Base-by-base conservation (phyloP, 2,797 vertebrate genomes). In the Peromyscus attwateri region DNA sequence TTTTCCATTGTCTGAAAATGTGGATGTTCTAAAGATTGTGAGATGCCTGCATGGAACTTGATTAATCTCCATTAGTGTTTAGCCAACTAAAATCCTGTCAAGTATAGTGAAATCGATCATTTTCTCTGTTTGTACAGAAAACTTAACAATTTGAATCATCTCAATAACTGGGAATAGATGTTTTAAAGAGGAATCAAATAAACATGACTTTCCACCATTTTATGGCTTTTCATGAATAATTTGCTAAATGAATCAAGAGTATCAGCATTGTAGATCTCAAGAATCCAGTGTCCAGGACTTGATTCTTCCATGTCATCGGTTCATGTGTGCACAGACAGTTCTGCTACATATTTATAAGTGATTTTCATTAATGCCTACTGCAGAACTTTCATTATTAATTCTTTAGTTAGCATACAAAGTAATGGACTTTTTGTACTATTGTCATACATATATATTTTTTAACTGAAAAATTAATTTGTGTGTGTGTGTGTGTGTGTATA, bases 1-100 rank as follows among this genome's bases (percentile, higher is more conserved):
- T 97, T 92, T 95, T 96, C 19, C 19, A 80, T 84, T 95, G 49
- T 89, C 64, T 92, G 73, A 60, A 88, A 96, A 94, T 91, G 43
- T 37, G 92, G 71, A 76, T 83, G 31, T 94, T 55, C 80, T 91
- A 87, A 94, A 92, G 34, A 12, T 95, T 49, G 13, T 96, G 80
- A 55, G 85, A 37, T 92, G 91, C 84, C 14, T 94, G 70, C 14
- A 19, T 96, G 25, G 62, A 70, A 46, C 57, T 92, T 95, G 96
- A n/a, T 92, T 95, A 94, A 83, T 93, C 34, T 52, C 83, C 52
- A 60, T 75, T 81, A 94, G 52, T 88, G 90, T 46, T 93, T 96
- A 60, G 49, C 49, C 96, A 4, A 60, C 49, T 95, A 57, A 97
- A 83, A 68, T 85, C 25, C 57, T 82, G 46, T 80, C 34, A 92